Evolutionary conservation across 2,797 vertebrate species (phyloP), one percentile per base, ranked within the genome.

Genomic region (Sebastiscus tertius): DNA sequence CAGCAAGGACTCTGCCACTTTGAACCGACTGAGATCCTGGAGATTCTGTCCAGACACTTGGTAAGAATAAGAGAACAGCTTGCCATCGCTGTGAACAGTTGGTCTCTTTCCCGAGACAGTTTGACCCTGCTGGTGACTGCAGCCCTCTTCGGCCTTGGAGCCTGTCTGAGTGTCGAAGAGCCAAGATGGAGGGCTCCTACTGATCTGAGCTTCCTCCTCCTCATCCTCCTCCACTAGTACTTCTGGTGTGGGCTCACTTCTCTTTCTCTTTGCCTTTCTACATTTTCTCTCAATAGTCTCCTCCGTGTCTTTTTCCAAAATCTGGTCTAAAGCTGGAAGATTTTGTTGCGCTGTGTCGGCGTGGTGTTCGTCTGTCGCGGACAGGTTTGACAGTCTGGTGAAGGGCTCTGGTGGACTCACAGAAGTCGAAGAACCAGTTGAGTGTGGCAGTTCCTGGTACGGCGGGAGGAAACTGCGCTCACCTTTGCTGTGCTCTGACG

Each of bases 151-250:
- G 0, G 27, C 27, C 9, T 54, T 24, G 10, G 59, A 39, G 4
- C 4, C 13, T 0, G 24, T 1, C 56, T 42, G 81, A 8, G 80
- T 72, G 33, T 94, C 86, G 36, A 93, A 90, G 36, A 94, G 82
- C 94, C 94, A 94, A 0, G 92, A 94, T 1, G 92, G 93, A 39
- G 85, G 92, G 26, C 90, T 92, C 1, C 7, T 1, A 14, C 22
- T 67, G 4, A 42, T 3, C 26, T 16, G 62, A 27, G 16, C 65
- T 8, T 75, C 81, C 8, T 74, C 46, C 46, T 20, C 46, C 46
- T 20, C 18, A 52, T 20, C 88, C 52, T 72, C 75, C 11, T 77
- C 75, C 24, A 11, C 68, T 18, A 18, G 22, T 6, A 13, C 14
- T 64, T 81, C 69, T 18, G 62, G 8, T 8, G 42, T 14, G 5